Conservation (phyloP, 1,140 invertebrate genomes). For the Micrasema minimum region DNA sequence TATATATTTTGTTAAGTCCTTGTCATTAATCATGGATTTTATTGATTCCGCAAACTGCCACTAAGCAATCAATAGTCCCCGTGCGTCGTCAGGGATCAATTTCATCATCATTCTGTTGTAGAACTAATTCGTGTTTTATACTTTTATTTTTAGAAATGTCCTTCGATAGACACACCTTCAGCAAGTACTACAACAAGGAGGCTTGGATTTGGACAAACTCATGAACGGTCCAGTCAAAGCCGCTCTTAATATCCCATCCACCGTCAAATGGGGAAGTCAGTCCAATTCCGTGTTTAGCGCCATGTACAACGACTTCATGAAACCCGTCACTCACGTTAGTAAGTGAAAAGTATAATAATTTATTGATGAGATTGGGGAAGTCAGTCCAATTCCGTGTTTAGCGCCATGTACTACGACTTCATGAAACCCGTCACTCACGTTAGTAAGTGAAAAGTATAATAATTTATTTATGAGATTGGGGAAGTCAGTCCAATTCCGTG, state of each 20-base stretch:
- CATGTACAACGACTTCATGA: conserved; percentile 84
- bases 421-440: conserved; percentile 84
- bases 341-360: conserved; percentile 55
- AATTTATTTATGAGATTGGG: too few relatives aligned
- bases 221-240: conserved; percentile 79
- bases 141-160: conserved; percentile 46
- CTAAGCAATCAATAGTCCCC: too few relatives aligned
- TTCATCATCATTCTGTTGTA: too few relatives aligned
- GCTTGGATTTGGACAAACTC: conserved; percentile 60
- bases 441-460: conserved; percentile 64
- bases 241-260: conserved; percentile 71
- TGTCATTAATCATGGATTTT: too few relatives aligned
- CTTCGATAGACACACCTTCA: conserved; percentile 44
- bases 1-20: too few relatives aligned
- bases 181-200: conserved; percentile 52
- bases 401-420: conserved; percentile 74
- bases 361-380: too few relatives aligned
- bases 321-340: conserved; percentile 78
- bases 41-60: too few relatives aligned
- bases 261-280: conserved; percentile 73
- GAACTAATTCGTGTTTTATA: neutral
- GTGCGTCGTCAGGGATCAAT: too few relatives aligned
- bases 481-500: conserved; percentile 69
- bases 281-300: conserved; percentile 71
- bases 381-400: conserved; percentile 73